Evolutionary conservation across 2,888 invertebrate species (phyloP).

Genomic region (Octonoba sinensis): DNA sequence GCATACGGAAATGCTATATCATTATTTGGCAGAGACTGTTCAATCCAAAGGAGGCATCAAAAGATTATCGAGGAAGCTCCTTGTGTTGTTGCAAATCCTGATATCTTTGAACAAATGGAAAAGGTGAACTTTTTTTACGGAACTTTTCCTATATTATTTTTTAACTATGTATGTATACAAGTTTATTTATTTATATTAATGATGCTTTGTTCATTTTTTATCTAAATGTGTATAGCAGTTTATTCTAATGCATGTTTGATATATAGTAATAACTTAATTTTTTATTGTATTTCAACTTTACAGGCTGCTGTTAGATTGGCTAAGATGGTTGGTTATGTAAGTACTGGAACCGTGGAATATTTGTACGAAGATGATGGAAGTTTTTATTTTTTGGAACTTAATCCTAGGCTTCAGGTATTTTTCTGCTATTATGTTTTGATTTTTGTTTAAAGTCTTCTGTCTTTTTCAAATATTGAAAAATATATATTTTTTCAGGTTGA

Average conservation of each 20-base stretch:
- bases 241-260: background rate
- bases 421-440: background rate
- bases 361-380: constrained; percentile 87
- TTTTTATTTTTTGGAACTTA: constrained; percentile 96
- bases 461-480: no score
- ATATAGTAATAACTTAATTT: background rate
- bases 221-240: no score
- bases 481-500: constrained; percentile 80
- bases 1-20: constrained; percentile 98
- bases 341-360: constrained; percentile 98
- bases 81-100: constrained; percentile 89
- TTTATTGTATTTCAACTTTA: constrained; percentile 37
- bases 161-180: no score
- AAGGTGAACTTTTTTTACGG: constrained; percentile 75
- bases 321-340: constrained; percentile 99
- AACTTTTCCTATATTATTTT: no score
- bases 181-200: no score
- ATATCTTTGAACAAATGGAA: constrained; percentile 96
- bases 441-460: background rate
- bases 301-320: constrained; percentile 96
- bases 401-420: constrained; percentile 88
- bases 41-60: constrained; percentile 97
- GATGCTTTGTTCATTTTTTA: no score
- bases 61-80: constrained; percentile 99
- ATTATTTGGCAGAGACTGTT: constrained; percentile 97